Percentiles rank a stretch among this genome's conserved stretches.
These are phyloP conservation scores for Etheostoma spectabile DNA, from an alignment of 2,113 vertebrate species.

Conservation along the genomic window DNA sequence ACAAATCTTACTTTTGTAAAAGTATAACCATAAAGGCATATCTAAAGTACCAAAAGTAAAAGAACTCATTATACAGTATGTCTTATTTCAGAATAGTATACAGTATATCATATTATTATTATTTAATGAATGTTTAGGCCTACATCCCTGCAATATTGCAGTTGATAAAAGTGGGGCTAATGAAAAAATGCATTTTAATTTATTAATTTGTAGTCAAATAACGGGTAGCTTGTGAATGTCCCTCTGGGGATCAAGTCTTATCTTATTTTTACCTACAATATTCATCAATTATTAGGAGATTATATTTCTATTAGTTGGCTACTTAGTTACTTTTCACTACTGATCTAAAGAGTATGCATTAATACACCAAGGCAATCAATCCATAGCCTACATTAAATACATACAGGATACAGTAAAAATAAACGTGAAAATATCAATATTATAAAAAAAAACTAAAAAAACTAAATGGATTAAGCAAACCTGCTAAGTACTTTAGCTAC, in stretches of 20 bases:
- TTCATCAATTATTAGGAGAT: not conserved
- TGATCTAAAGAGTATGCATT: not conserved
- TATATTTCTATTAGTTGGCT: not conserved
- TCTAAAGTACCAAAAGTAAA: not conserved
- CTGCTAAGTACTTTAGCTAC: not conserved
- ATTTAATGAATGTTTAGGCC: not conserved
- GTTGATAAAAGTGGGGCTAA: not conserved
- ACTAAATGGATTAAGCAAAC: not conserved
- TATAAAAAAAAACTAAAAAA: not conserved
- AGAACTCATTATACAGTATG: not conserved
- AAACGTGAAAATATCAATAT: not conserved
- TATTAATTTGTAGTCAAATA: too few species aligned
- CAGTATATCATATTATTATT: not conserved
- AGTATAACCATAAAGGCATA: not conserved
- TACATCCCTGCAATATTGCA: not conserved
- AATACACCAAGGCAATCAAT: not conserved
- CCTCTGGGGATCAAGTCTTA: not conserved
- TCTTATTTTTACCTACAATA: not conserved
- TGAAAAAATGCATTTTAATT: too few species aligned
- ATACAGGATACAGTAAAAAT: too few species aligned
- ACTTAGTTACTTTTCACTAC: not conserved
- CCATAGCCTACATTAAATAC: not conserved
- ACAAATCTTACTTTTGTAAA: not conserved
- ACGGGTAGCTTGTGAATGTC: too few species aligned
- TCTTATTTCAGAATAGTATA: not conserved